Evolutionary conservation across 2,888 invertebrate species (phyloP).

Genomic region (Venustoraphidia nigricollis): DNA sequence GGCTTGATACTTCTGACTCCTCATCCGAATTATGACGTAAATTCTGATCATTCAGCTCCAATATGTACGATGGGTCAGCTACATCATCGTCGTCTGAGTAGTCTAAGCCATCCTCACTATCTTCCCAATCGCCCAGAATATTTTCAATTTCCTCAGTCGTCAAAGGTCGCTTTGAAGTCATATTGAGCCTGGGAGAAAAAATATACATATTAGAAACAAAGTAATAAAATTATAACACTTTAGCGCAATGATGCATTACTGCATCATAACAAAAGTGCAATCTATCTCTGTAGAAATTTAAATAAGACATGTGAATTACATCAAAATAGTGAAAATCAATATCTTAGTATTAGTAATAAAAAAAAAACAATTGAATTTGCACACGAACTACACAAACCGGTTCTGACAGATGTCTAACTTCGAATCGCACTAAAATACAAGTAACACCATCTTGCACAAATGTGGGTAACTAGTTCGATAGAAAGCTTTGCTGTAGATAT

Average conservation of each 20-base stretch:
- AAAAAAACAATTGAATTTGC: conserved; percentile 2
- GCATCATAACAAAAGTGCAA: conserved; percentile 10
- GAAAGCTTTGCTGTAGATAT: neutral
- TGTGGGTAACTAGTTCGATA: conserved; percentile 2
- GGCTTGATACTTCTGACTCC: too few species aligned
- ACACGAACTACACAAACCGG: conserved; percentile 3
- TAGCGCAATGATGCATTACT: conserved; percentile 10
- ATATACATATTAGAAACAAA: conserved; percentile 3
- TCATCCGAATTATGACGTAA: too few species aligned
- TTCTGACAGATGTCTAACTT: conserved; percentile 1
- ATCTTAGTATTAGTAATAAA: conserved; percentile 2
- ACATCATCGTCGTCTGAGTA: conserved; percentile 11
- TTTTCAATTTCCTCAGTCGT: conserved; percentile 1
- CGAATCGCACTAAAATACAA: conserved; percentile 3
- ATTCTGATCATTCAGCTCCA: neutral
- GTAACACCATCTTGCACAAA: conserved; percentile 4
- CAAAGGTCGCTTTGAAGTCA: conserved; percentile 1
- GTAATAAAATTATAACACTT: neutral
- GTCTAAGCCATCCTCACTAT: conserved; percentile 10
- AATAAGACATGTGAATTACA: conserved; percentile 1
- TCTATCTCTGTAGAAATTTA: conserved; percentile 8
- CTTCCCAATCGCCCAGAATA: conserved; percentile 4
- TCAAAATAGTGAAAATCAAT: conserved; percentile 4
- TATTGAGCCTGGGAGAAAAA: conserved; percentile 5
- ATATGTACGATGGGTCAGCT: conserved; percentile 9